Percentiles rank a stretch among this genome's conserved stretches.
Evolutionary conservation across 2,113 vertebrate genomes (phyloP).

Genomic region (Saccopteryx leptura): DNA sequence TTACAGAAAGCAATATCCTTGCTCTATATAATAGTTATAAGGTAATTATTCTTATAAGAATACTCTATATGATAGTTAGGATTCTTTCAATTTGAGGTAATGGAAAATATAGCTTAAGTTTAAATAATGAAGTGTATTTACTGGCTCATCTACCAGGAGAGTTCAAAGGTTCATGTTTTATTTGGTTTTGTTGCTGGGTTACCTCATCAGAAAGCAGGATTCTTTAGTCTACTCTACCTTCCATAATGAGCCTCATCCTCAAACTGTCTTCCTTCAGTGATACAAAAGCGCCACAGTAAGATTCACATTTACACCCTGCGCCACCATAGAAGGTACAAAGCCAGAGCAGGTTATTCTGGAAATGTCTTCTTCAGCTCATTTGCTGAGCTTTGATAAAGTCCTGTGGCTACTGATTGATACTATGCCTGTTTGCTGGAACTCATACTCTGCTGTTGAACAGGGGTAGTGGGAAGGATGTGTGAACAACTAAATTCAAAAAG

Average conservation of each 20-base stretch:
- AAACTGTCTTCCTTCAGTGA: background rate
- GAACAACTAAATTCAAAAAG: background rate
- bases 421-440: background rate
- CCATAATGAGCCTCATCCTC: background rate
- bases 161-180: background rate
- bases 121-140: background rate
- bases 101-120: slow-evolving; percentile 8
- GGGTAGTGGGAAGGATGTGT: background rate
- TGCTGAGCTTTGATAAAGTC: background rate
- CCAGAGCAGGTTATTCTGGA: background rate
- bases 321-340: background rate
- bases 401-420: background rate
- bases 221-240: background rate
- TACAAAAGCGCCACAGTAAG: background rate
- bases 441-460: background rate
- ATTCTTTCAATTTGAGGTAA: background rate
- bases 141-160: background rate
- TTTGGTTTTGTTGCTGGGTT: background rate
- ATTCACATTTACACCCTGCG: background rate
- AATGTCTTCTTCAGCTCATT: background rate
- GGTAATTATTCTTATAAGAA: background rate
- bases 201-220: background rate
- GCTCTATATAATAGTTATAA: background rate
- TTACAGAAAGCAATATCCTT: background rate
- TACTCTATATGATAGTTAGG: background rate